Evolutionary conservation across 2,888 invertebrate species (phyloP).

Genomic region (Pachycephus smyrnensis): DNA sequence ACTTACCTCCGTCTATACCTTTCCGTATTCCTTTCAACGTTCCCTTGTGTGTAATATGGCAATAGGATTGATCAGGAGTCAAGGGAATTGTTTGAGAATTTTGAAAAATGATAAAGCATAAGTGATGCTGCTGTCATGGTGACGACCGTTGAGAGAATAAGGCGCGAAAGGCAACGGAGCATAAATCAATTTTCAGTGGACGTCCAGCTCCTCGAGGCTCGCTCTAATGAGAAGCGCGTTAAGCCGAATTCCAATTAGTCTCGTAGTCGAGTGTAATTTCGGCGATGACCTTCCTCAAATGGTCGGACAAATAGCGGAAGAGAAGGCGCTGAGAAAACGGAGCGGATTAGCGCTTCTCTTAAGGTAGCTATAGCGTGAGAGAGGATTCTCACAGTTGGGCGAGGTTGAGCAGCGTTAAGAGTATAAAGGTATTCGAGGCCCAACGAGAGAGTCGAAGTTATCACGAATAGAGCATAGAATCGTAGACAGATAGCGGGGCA

Average conservation of each 20-base stretch:
- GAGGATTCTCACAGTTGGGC: neutral
- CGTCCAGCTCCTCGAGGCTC: neutral
- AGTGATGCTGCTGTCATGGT: neutral
- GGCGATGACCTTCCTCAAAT: slow-evolving; percentile 2
- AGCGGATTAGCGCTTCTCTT: neutral
- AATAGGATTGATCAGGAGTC: neutral
- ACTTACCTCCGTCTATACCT: neutral
- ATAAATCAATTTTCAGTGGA: slow-evolving; percentile 1
- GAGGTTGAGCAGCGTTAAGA: neutral
- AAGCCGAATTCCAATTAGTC: neutral
- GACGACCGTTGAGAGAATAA: neutral
- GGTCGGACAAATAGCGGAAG: neutral
- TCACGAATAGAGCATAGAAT: neutral
- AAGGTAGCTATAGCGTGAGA: neutral
- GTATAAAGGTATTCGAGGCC: neutral
- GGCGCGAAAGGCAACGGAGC: neutral
- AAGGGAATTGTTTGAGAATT: neutral
- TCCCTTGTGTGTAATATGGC: neutral
- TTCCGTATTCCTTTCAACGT: neutral
- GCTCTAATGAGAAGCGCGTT: slow-evolving; percentile 3
- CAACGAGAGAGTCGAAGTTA: neutral
- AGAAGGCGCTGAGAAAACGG: neutral
- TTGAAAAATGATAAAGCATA: neutral
- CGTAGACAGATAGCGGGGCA: slow-evolving; percentile 20
- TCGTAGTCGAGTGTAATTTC: neutral